Evolutionary conservation across 2,113 vertebrate genomes (phyloP).

Genomic region (Deroptyus accipitrinus): DNA sequence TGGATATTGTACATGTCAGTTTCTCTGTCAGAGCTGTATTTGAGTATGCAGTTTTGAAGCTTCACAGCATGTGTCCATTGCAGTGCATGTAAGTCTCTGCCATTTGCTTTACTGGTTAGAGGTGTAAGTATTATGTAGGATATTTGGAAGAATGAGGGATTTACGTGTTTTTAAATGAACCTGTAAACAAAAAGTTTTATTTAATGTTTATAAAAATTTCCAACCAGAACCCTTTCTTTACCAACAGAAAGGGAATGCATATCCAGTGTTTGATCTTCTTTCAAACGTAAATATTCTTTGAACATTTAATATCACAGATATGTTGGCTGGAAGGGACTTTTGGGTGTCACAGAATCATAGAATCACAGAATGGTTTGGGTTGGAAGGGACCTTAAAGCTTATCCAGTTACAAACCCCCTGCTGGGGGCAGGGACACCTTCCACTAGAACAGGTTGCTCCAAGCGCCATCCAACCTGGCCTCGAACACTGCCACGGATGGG

Average conservation of each 20-base stretch:
- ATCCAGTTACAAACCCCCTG: not conserved
- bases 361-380: not conserved
- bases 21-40: not conserved
- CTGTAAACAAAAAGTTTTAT: not conserved
- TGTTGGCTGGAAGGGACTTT: not conserved
- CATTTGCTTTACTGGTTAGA: not conserved
- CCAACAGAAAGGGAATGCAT: not conserved
- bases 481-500: not conserved
- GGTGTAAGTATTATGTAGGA: not conserved
- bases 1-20: not conserved
- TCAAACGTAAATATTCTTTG: not conserved
- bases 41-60: not conserved
- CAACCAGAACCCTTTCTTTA: not conserved
- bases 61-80: not conserved
- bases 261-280: not conserved
- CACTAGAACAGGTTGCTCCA: not conserved
- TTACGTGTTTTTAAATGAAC: not conserved
- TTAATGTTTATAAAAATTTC: not conserved
- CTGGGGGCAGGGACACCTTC: not conserved
- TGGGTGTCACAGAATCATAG: not conserved
- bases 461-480: not conserved
- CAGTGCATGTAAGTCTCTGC: not conserved
- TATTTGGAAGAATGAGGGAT: not conserved
- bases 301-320: not conserved
- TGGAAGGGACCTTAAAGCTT: not conserved